phyloP scores from a whole-genome alignment of 2,888 invertebrate species.

The Heliconius hortense region DNA sequence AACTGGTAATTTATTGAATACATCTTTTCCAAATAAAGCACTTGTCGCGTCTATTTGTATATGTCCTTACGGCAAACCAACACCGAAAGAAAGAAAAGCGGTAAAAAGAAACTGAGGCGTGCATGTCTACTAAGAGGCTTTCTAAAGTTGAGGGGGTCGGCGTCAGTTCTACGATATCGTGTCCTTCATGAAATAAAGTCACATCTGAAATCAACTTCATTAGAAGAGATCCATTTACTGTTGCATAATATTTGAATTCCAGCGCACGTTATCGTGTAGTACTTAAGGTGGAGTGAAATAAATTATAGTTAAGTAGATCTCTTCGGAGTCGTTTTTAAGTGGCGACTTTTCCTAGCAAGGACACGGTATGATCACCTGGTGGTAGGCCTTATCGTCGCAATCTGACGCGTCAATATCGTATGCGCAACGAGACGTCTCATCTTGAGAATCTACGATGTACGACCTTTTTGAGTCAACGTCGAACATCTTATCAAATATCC shows the following conservation, averaged over 20 bases:
- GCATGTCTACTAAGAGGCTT: constrained; percentile 76
- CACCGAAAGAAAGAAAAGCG: constrained; percentile 66
- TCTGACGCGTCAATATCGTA: constrained; percentile 79
- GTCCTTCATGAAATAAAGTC: constrained; percentile 23
- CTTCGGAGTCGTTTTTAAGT: constrained; percentile 10
- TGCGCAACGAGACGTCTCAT: constrained; percentile 75
- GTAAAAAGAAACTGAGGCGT: constrained; percentile 77
- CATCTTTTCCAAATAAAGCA: constrained; percentile 16
- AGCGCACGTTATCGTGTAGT: neutral
- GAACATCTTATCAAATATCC: constrained; percentile 83
- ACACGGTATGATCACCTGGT: constrained; percentile 67
- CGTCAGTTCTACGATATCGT: constrained; percentile 67
- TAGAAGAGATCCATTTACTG: constrained; percentile 12
- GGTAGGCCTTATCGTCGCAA: constrained; percentile 77
- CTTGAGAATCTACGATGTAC: constrained; percentile 70
- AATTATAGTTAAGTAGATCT: constrained; percentile 14
- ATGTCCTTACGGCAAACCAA: constrained; percentile 48
- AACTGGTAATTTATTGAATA: neutral
- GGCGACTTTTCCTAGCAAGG: constrained; percentile 21
- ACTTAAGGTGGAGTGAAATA: neutral
- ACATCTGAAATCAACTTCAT: constrained; percentile 19
- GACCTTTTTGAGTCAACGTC: constrained; percentile 78
- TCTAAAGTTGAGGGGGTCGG: constrained; percentile 63
- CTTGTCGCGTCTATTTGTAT: constrained; percentile 59
- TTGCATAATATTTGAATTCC: neutral